These are phyloP conservation scores for Halictus quadricinctus DNA, from an alignment of 2,888 invertebrate species.

Conservation along the genomic window DNA sequence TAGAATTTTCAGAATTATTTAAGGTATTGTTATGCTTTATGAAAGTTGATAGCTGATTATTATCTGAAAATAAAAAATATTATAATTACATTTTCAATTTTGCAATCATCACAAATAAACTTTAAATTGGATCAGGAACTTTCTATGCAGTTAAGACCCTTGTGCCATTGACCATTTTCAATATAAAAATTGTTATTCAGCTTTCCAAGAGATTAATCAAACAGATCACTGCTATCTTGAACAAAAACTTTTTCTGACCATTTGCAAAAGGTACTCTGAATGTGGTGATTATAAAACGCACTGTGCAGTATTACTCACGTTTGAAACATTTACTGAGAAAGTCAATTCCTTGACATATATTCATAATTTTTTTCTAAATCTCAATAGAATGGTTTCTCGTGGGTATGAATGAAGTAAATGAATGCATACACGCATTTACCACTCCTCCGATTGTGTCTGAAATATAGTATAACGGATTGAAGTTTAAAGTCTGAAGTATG, in stretches of 20 bases:
- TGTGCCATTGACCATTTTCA: neutral
- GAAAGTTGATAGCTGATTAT: neutral
- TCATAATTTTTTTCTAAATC: constrained; percentile 16
- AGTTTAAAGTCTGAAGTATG: neutral
- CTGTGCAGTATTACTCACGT: neutral
- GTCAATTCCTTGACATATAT: constrained; percentile 40
- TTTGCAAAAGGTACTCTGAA: neutral
- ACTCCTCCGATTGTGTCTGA: neutral
- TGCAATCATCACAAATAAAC: too few relatives aligned
- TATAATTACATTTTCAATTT: neutral
- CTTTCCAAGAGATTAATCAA: neutral
- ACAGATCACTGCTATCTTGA: neutral
- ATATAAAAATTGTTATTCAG: neutral
- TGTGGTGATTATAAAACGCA: neutral
- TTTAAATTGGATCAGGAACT: too few relatives aligned
- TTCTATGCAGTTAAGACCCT: neutral
- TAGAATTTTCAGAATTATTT: neutral
- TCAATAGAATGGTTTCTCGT: constrained; percentile 19
- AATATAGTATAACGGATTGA: neutral
- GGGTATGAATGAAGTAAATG: constrained; percentile 13
- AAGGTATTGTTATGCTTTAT: neutral
- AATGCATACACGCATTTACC: neutral
- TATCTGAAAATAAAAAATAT: neutral
- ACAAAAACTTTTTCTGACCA: neutral
- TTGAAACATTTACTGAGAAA: constrained; percentile 9